Conservation (phyloP, 2,113 vertebrate species). For the Herpetotheres cachinnans region DNA sequence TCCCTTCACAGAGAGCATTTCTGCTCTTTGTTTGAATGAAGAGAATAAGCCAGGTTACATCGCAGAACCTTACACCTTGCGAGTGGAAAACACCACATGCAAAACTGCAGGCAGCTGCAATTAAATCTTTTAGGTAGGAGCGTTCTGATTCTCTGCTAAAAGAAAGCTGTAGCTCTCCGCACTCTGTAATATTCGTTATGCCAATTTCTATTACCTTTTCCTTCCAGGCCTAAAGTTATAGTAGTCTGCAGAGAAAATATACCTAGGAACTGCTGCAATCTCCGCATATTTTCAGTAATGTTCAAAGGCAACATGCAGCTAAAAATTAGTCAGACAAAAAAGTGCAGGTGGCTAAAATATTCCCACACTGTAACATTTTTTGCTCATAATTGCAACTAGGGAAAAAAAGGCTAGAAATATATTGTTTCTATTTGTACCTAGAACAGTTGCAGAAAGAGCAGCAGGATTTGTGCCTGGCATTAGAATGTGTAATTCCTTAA, state of each 20-base stretch:
- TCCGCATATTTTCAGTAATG: neutral
- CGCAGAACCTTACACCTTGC: slow-evolving; percentile 48
- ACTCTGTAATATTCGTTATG: neutral
- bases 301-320: slow-evolving; percentile 46
- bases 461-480: slow-evolving; percentile 64
- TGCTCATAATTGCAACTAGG: slow-evolving; percentile 70
- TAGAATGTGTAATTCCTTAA: slow-evolving; percentile 75
- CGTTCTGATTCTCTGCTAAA: neutral
- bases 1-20: slow-evolving; percentile 30
- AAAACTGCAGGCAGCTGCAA: slow-evolving; percentile 13
- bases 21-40: slow-evolving; percentile 72
- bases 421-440: slow-evolving; percentile 76
- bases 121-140: slow-evolving; percentile 19
- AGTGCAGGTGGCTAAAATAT: slow-evolving; percentile 74
- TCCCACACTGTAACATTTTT: slow-evolving; percentile 58
- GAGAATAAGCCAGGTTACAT: slow-evolving; percentile 20
- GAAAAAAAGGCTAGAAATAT: slow-evolving; percentile 67
- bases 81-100: neutral
- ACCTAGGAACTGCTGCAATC: neutral
- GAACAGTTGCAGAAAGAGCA: slow-evolving; percentile 57
- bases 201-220: slow-evolving; percentile 46
- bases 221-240: slow-evolving; percentile 61
- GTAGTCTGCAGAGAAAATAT: slow-evolving; percentile 19
- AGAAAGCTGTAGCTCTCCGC: neutral
- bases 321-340: slow-evolving; percentile 57